These are phyloP conservation scores for Poicephalus gulielmi DNA, from an alignment of 2,113 vertebrate genomes.

Conservation along the genomic window DNA sequence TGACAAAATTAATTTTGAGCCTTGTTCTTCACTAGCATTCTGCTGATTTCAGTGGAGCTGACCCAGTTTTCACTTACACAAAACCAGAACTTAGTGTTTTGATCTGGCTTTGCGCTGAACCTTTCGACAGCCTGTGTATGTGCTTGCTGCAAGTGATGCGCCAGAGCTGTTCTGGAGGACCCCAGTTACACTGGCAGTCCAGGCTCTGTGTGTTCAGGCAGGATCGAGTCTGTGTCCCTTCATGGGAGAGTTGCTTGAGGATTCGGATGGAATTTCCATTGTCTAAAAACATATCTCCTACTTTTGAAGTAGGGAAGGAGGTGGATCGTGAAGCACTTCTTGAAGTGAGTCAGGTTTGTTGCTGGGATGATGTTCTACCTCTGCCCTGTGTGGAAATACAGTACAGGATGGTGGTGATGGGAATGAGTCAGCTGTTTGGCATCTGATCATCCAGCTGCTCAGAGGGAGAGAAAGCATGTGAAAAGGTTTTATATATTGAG, in stretches of 20 bases:
- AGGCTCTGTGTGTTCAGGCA: rapidly evolving
- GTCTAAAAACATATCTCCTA: neutral
- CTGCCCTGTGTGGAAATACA: neutral
- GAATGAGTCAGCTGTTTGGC: neutral
- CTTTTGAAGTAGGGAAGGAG: neutral
- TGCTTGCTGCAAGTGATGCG: neutral
- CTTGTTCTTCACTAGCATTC: neutral
- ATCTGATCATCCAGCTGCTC: neutral
- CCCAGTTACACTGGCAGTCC: rapidly evolving
- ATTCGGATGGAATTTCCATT: neutral
- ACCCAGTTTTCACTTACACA: neutral
- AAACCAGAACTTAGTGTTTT: neutral
- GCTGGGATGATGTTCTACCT: neutral
- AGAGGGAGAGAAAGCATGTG: neutral
- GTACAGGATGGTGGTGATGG: neutral
- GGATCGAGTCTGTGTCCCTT: neutral
- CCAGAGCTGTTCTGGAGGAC: rapidly evolving
- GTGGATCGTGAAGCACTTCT: neutral
- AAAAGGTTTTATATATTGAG: neutral
- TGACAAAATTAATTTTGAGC: neutral
- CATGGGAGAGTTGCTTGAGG: neutral
- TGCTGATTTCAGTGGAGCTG: neutral
- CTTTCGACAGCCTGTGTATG: neutral
- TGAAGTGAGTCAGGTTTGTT: neutral
- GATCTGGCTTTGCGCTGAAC: neutral